phyloP scores from a whole-genome alignment of 2,888 invertebrate genomes.

The Patella ulyssiponensis region DNA sequence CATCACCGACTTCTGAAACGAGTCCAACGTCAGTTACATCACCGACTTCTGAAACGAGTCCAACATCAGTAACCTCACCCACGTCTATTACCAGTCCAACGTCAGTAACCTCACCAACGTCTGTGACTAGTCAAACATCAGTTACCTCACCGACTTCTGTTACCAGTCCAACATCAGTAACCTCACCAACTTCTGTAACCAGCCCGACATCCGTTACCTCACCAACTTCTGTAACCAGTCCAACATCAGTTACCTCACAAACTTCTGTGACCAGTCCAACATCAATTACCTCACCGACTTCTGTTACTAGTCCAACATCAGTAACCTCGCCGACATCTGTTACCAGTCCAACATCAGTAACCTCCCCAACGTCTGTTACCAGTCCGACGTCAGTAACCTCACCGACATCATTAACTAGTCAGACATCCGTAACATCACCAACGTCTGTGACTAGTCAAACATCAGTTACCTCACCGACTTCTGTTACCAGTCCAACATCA shows the following conservation, averaged over 20 bases:
- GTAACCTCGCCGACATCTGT: neutral
- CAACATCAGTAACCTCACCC: neutral
- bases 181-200: neutral
- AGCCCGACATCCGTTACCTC: neutral
- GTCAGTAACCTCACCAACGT: neutral
- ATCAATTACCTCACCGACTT: neutral
- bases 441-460: neutral
- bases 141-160: neutral
- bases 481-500: neutral
- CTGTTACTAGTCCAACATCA: neutral
- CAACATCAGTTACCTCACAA: neutral
- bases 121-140: neutral
- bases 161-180: neutral
- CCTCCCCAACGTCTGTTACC: neutral
- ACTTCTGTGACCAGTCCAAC: neutral
- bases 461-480: neutral
- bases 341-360: neutral
- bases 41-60: neutral
- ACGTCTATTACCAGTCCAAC: neutral
- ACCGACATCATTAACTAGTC: neutral
- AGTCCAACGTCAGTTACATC: too few relatives aligned
- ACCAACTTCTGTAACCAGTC: neutral
- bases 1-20: too few relatives aligned
- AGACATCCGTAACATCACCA: neutral
- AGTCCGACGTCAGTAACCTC: neutral